A percentile compares a stretch with the other conserved stretches of the same genome.
These are phyloP conservation scores for Deroplatys truncata DNA, from an alignment of 2,888 invertebrate species.

Conservation along the genomic window DNA sequence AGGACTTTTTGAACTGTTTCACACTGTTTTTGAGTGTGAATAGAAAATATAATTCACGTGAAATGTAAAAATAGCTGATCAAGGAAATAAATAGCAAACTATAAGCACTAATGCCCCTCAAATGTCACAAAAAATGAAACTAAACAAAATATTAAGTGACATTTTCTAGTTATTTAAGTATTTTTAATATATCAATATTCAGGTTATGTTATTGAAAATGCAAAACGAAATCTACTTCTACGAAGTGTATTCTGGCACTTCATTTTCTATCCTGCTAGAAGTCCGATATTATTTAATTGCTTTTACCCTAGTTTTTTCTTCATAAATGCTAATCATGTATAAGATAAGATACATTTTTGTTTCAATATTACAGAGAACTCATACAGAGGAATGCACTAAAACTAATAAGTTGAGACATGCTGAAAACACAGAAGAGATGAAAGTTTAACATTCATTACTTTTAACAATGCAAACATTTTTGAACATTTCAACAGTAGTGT, in stretches of 20 bases:
- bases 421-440: not conserved
- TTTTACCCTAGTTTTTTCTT: not conserved
- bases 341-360: too few species aligned
- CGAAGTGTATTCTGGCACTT: not conserved
- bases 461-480: too few species aligned
- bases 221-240: not conserved
- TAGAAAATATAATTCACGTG: too few species aligned
- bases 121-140: not conserved
- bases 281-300: not conserved
- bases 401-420: not conserved
- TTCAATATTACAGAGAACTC: too few species aligned
- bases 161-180: too few species aligned
- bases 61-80: not conserved
- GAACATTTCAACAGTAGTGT: not conserved
- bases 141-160: too few species aligned
- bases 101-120: not conserved
- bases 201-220: not conserved
- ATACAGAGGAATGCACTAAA: not conserved
- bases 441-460: not conserved
- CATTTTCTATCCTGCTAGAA: not conserved
- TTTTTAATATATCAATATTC: not conserved
- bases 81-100: not conserved
- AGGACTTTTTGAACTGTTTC: too few species aligned
- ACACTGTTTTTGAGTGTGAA: too few species aligned
- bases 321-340: not conserved